A percentile compares a stretch with the other conserved stretches of the same genome.
These are phyloP conservation scores for Rostratula benghalensis DNA, from an alignment of 2,113 vertebrate species.

Conservation along the genomic window DNA sequence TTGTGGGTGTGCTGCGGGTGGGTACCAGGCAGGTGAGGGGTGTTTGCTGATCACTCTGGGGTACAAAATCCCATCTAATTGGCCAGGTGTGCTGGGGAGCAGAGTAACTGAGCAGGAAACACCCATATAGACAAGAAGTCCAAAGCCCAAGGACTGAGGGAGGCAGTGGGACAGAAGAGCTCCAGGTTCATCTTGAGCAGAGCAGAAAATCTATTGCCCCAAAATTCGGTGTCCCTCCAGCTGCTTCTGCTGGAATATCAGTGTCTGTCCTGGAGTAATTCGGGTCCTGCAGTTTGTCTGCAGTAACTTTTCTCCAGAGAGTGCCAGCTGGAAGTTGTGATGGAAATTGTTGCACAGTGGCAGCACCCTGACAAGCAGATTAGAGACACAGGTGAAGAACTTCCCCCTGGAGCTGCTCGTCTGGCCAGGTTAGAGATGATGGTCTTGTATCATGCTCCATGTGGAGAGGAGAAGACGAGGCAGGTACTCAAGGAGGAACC, in stretches of 20 bases:
- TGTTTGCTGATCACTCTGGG: neutral
- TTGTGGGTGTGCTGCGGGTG: rapidly evolving
- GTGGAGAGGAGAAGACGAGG: neutral
- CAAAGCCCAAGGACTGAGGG: neutral
- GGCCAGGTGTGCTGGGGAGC: neutral
- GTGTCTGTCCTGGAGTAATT: neutral
- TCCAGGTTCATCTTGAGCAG: neutral
- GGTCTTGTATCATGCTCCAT: neutral
- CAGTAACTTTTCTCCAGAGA: neutral
- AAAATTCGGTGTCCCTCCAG: rapidly evolving
- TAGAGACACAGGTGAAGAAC: neutral
- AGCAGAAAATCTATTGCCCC: neutral
- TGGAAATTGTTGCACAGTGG: neutral
- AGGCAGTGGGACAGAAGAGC: neutral
- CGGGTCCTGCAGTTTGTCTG: neutral
- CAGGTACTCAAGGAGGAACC: neutral
- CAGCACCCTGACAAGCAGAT: neutral
- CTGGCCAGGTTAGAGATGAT: neutral
- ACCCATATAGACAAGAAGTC: neutral
- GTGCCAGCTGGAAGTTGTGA: neutral
- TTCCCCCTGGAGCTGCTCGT: neutral
- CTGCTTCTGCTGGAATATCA: neutral
- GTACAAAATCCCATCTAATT: neutral
- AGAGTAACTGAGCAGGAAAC: neutral
- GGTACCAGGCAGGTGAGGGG: neutral